Evolutionary conservation across 2,797 vertebrate species (phyloP).

Genomic region (Pseudochromis fuscus): DNA sequence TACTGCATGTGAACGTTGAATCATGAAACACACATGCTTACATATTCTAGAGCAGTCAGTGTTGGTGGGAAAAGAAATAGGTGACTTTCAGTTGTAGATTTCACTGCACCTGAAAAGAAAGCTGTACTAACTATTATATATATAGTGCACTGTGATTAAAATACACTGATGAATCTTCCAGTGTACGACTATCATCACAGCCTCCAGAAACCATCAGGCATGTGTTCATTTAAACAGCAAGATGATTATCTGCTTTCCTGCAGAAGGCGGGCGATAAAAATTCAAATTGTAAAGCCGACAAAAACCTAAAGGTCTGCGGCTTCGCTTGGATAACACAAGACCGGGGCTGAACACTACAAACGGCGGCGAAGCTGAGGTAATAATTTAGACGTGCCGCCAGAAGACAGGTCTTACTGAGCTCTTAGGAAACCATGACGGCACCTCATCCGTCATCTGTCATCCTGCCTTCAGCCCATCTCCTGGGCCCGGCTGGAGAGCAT

Average conservation of each 20-base stretch:
- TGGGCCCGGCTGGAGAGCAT: conserved; percentile 79
- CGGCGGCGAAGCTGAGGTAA: conserved; percentile 73
- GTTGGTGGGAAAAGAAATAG: conserved; percentile 38
- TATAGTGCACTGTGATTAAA: too few species aligned
- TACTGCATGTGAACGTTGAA: conserved; percentile 4
- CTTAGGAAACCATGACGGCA: conserved; percentile 82
- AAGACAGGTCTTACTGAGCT: conserved; percentile 82
- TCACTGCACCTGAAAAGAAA: conserved; percentile 9
- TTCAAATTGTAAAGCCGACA: conserved; percentile 29
- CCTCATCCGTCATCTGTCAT: conserved; percentile 84
- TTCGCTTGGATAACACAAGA: conserved; percentile 48
- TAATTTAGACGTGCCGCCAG: conserved; percentile 83
- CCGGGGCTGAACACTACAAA: conserved; percentile 50
- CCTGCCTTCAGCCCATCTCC: conserved; percentile 77
- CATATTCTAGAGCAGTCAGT: conserved; percentile 20
- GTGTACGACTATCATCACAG: not conserved
- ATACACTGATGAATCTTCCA: conserved; percentile 6
- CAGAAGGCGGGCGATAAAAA: conserved; percentile 42
- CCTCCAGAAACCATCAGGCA: conserved; percentile 5
- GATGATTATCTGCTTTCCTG: conserved; percentile 36
- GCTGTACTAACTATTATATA: too few species aligned
- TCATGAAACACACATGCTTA: conserved; percentile 16
- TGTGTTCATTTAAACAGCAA: conserved; percentile 14
- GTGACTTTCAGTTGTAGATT: conserved; percentile 28
- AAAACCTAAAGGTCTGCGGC: conserved; percentile 53